Conservation (phyloP, 2,113 vertebrate species). For the Anthoscopus minutus region DNA sequence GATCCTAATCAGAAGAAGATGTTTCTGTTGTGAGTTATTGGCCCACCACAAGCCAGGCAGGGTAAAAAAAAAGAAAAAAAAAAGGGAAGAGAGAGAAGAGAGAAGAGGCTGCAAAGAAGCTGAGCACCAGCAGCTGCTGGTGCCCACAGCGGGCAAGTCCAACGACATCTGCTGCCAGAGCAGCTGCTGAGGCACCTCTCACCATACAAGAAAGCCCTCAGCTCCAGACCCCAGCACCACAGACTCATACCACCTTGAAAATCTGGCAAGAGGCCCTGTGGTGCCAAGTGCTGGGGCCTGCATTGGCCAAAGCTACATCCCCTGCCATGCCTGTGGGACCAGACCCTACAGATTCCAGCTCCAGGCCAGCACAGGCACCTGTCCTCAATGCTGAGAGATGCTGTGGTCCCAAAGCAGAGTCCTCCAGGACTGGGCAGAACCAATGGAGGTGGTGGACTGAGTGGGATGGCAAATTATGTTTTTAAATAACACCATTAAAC, state of each 20-base stretch:
- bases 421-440: not conserved
- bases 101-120: not conserved
- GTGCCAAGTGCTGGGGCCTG: not conserved
- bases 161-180: not conserved
- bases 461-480: not conserved
- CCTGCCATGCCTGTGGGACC: not conserved
- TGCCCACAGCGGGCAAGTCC: not conserved
- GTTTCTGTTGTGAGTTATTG: not conserved
- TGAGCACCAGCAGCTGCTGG: not conserved
- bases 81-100: not conserved
- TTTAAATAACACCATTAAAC: not conserved
- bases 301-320: fast-evolving
- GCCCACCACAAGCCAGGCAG: not conserved
- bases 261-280: not conserved
- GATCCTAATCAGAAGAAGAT: constrained; percentile 23
- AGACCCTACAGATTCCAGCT: fast-evolving
- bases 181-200: not conserved
- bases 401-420: not conserved
- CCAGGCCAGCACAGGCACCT: fast-evolving
- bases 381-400: not conserved
- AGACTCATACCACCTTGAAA: not conserved
- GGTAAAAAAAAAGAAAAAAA: not conserved
- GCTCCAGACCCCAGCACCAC: not conserved
- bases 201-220: not conserved
- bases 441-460: fast-evolving